These are phyloP conservation scores for Propithecus deckenii DNA, from an alignment of 2,797 vertebrate species.

Conservation along the genomic window DNA sequence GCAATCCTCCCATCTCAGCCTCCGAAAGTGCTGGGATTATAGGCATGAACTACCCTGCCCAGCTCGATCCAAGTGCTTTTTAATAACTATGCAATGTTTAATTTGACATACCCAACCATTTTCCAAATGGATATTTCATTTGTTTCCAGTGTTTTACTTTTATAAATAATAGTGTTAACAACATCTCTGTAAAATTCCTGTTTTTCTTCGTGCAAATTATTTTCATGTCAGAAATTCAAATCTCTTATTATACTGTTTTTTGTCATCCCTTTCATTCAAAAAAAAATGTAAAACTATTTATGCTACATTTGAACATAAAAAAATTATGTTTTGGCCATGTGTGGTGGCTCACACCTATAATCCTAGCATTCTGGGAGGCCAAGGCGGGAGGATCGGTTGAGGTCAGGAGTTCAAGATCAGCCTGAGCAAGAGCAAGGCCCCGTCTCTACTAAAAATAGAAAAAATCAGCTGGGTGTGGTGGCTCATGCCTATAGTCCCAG, in stretches of 20 bases:
- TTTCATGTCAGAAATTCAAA: conserved; percentile 4
- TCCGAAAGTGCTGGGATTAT: too few species aligned
- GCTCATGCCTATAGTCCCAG: too few species aligned
- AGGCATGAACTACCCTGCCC: too few species aligned
- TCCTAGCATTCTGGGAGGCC: too few species aligned
- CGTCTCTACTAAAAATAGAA: too few species aligned
- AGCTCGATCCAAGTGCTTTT: background rate
- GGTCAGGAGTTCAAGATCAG: too few species aligned
- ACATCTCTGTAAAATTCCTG: background rate
- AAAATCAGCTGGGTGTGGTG: too few species aligned
- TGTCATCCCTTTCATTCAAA: background rate
- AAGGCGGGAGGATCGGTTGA: too few species aligned
- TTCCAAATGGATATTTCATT: background rate
- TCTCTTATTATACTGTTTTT: background rate
- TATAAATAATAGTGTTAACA: background rate
- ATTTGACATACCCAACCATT: background rate
- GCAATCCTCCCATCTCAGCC: too few species aligned
- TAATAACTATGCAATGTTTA: background rate
- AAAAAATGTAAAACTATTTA: background rate
- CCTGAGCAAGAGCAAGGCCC: too few species aligned
- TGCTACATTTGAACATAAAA: background rate
- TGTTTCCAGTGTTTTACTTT: conserved; percentile 29
- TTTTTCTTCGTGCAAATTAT: background rate
- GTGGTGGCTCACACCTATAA: too few species aligned
- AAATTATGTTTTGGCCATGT: background rate